phyloP scores from a whole-genome alignment of 2,113 vertebrate species.

The Uropsilus gracilis region DNA sequence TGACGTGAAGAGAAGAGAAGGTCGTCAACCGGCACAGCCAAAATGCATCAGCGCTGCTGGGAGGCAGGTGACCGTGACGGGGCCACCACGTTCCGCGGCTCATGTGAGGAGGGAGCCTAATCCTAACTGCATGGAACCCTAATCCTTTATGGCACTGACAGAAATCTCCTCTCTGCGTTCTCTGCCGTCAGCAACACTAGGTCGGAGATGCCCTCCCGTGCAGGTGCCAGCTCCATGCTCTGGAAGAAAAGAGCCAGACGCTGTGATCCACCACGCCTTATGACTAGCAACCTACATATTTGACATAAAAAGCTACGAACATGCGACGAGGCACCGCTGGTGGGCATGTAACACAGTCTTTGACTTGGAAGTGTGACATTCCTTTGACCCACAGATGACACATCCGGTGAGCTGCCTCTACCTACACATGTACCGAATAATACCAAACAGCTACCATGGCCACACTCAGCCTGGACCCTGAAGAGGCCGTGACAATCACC shows the following conservation, averaged over 20 bases:
- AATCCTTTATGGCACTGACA: too few species aligned
- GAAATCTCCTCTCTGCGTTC: background rate
- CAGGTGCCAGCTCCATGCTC: background rate
- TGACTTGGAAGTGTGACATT: constrained; percentile 42
- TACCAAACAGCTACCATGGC: background rate
- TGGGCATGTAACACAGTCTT: background rate
- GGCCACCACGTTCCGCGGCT: too few species aligned
- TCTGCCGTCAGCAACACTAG: background rate
- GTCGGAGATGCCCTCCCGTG: background rate
- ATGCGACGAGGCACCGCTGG: background rate
- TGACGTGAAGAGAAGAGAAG: background rate
- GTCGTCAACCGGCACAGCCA: background rate
- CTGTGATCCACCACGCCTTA: constrained; percentile 45
- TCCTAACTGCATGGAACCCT: too few species aligned
- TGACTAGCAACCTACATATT: constrained; percentile 10
- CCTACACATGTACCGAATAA: background rate
- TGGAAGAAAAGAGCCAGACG: background rate
- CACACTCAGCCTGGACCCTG: background rate
- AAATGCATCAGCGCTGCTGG: background rate
- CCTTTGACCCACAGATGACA: background rate
- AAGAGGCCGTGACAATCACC: too few species aligned
- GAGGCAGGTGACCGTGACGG: too few species aligned
- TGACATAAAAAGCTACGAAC: constrained; percentile 16
- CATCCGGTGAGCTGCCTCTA: background rate
- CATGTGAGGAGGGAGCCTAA: too few species aligned